Evolutionary conservation across 2,888 invertebrate genomes (phyloP), one percentile per base, ranked within the genome.

Genomic region (Eubasilissa splendida): DNA sequence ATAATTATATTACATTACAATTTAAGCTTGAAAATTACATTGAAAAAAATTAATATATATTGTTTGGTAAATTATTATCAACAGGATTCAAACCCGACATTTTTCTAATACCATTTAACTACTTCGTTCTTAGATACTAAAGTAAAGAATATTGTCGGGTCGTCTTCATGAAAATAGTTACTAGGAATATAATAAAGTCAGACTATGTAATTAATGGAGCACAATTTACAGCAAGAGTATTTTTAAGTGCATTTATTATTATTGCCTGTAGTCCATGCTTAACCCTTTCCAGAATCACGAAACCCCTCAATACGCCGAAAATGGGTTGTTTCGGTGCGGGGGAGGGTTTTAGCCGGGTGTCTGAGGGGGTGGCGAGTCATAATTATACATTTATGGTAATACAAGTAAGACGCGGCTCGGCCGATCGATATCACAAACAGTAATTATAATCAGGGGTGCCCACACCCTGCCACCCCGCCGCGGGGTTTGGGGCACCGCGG

Each of bases 341-440:
- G 80, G 71, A 7, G 53, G 71, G 60, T 14, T 14, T 60, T 10
- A 75, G 76, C 31, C 14, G 63, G 76, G 70, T 54, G 70, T 70
- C 33, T 14, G 70, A 66, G 76, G 76, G 79, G 82, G 75, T 70
- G 79, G 79, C 76, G 82, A 79, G 82, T 81, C 82, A 83, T 83
- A 84, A 84, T 84, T 84, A 84, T 84, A 84, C 84, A 84, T 84
- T 84, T 84, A 84, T 84, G 84, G 84, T 82, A 84, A 84, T 84
- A 84, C 84, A 84, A 84, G 84, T 84, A 84, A 84, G 84, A 84
- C 82, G 84, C 83, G 83, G 83, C 83, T 82, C 81, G 81, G 79
- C 81, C 84, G 84, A 84, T 84, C 84, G 84, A 84, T 84, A 84
- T 84, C 84, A 84, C 84, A 84, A 84, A 84, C 84, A 84, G 84